Evolutionary conservation across 2,113 vertebrate species (phyloP).

Genomic region (Anolis carolinensis): DNA sequence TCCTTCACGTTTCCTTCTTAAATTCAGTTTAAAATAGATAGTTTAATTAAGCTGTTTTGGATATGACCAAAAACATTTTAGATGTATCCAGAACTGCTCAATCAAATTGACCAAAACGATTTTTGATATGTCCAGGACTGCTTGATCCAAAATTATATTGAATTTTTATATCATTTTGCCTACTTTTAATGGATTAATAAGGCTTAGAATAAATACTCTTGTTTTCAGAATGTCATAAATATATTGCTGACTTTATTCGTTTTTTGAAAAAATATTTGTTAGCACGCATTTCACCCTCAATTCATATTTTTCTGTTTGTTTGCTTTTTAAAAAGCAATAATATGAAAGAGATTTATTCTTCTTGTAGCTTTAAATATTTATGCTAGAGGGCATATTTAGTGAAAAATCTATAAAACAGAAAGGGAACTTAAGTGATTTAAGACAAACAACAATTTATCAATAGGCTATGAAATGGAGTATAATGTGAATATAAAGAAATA

Average conservation of each 20-base stretch:
- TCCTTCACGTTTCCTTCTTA: not conserved
- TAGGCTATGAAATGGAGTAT: not conserved
- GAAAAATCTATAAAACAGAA: fast-evolving
- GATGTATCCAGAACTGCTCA: no score
- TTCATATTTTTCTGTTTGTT: not conserved
- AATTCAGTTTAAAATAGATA: no score
- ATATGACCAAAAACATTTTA: not conserved
- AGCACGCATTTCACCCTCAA: not conserved
- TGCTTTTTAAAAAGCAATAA: not conserved
- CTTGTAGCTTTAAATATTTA: not conserved
- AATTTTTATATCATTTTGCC: not conserved
- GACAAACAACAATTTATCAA: not conserved
- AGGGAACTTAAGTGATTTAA: not conserved
- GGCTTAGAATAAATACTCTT: not conserved
- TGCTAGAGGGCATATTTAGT: fast-evolving
- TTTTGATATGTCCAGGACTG: no score
- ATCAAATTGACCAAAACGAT: no score
- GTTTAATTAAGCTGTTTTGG: no score
- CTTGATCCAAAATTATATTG: not conserved
- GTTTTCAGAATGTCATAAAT: not conserved
- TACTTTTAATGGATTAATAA: not conserved
- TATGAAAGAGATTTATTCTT: slow-evolving; percentile 2
- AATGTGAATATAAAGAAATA: slow-evolving; percentile 5
- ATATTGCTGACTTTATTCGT: not conserved
- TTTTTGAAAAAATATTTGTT: not conserved